A percentile compares a stretch with the other conserved stretches of the same genome.
Evolutionary conservation across 2,113 vertebrate species (phyloP).

Genomic region (Chaenocephalus aceratus): DNA sequence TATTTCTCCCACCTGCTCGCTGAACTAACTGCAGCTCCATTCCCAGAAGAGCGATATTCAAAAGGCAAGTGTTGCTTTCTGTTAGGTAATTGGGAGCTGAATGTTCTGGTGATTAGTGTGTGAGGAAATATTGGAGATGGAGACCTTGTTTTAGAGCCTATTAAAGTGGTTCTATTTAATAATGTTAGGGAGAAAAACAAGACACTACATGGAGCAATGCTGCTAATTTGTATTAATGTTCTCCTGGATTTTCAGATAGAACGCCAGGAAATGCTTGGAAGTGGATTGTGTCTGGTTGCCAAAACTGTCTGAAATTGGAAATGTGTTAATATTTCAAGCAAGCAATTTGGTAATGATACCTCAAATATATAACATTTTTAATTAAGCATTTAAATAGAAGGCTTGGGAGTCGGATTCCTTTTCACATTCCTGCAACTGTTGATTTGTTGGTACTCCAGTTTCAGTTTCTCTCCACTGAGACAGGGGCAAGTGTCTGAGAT

Average conservation of each 20-base stretch:
- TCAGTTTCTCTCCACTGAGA: slow-evolving; percentile 44
- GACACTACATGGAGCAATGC: background rate
- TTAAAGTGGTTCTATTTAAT: slow-evolving; percentile 28
- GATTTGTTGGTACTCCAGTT: slow-evolving; percentile 12
- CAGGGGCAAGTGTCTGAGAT: slow-evolving; percentile 46
- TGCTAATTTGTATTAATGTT: background rate
- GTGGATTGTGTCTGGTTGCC: background rate
- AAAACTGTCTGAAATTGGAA: background rate
- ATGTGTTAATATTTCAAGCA: slow-evolving; percentile 1
- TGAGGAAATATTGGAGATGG: slow-evolving; percentile 25
- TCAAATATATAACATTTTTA: background rate
- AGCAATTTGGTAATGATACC: background rate
- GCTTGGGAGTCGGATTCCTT: background rate
- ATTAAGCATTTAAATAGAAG: background rate
- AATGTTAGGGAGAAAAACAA: background rate
- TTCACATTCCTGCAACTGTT: slow-evolving; percentile 25
- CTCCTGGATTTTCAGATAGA: background rate
- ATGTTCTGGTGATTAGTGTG: slow-evolving; percentile 40
- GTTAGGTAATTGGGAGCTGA: slow-evolving; percentile 47
- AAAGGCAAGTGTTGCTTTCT: slow-evolving; percentile 41
- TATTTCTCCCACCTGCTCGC: slow-evolving; percentile 2
- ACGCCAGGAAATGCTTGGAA: background rate
- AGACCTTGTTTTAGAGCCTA: slow-evolving; percentile 32
- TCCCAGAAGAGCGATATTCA: slow-evolving; percentile 31
- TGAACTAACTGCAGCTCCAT: slow-evolving; percentile 22